Percentiles rank a stretch among this genome's conserved stretches.
Conservation (phyloP, 2,888 invertebrate species). For the Chaitophorus viminalis region DNA sequence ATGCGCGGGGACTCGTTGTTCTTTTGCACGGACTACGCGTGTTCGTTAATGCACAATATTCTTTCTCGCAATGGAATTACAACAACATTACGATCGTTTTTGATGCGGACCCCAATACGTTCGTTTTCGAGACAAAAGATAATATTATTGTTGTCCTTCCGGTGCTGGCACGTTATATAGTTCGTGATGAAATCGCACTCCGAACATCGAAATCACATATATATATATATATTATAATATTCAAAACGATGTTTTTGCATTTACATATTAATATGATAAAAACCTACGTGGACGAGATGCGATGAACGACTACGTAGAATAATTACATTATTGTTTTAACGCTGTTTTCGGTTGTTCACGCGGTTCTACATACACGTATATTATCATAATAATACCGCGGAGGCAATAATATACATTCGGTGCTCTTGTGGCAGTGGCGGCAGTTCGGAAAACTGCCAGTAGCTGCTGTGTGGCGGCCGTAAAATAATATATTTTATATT, state of each 20-base stretch:
- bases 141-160: neutral
- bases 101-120: neutral
- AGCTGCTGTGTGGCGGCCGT: neutral
- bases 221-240: too few species aligned
- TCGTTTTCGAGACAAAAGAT: neutral
- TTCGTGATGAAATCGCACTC: neutral
- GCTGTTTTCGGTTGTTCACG: too few species aligned
- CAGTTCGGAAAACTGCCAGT: neutral
- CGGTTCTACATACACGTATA: too few species aligned
- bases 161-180: neutral
- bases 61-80: too few species aligned
- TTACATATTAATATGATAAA: too few species aligned
- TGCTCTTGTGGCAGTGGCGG: too few species aligned
- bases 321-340: too few species aligned
- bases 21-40: neutral
- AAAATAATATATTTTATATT: neutral
- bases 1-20: too few species aligned
- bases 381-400: too few species aligned
- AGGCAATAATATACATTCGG: too few species aligned
- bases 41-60: neutral
- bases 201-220: neutral
- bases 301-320: too few species aligned
- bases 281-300: neutral
- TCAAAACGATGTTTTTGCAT: too few species aligned
- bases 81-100: neutral